These are phyloP conservation scores for Sorex fumeus DNA, from an alignment of 2,113 vertebrate species.

Conservation along the genomic window DNA sequence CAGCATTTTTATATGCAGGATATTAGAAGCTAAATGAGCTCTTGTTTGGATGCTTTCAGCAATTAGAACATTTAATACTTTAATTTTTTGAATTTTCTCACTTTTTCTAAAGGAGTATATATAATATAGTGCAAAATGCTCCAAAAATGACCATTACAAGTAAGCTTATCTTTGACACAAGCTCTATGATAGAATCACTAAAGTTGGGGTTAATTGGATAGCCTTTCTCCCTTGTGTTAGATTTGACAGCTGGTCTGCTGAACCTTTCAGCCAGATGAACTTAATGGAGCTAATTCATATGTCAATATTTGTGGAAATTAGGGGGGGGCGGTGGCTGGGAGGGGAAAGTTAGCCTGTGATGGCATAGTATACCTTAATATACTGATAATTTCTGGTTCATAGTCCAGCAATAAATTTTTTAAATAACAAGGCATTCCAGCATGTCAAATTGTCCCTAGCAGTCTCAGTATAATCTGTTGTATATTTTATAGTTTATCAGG, in stretches of 20 bases:
- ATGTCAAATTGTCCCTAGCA: not conserved
- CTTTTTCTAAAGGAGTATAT: not conserved
- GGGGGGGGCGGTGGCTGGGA: too few relatives aligned
- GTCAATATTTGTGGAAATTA: not conserved
- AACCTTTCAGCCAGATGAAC: conserved; percentile 17
- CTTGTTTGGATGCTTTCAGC: not conserved
- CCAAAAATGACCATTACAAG: not conserved
- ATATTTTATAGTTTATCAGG: not conserved
- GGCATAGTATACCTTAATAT: not conserved
- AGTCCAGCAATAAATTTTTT: not conserved
- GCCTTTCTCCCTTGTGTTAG: not conserved
- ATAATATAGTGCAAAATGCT: not conserved
- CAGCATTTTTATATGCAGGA: not conserved
- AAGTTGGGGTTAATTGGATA: not conserved
- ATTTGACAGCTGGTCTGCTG: not conserved
- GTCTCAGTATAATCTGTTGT: not conserved
- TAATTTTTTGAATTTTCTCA: not conserved
- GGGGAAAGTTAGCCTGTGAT: not conserved
- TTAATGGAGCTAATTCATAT: conserved; percentile 4
- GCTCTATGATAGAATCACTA: not conserved
- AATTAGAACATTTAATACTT: not conserved
- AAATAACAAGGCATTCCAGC: not conserved
- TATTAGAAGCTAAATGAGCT: not conserved
- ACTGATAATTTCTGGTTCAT: not conserved
- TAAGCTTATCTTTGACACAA: not conserved